These are phyloP conservation scores for Grantiella picta DNA, from an alignment of 2,113 vertebrate genomes.

Conservation along the genomic window DNA sequence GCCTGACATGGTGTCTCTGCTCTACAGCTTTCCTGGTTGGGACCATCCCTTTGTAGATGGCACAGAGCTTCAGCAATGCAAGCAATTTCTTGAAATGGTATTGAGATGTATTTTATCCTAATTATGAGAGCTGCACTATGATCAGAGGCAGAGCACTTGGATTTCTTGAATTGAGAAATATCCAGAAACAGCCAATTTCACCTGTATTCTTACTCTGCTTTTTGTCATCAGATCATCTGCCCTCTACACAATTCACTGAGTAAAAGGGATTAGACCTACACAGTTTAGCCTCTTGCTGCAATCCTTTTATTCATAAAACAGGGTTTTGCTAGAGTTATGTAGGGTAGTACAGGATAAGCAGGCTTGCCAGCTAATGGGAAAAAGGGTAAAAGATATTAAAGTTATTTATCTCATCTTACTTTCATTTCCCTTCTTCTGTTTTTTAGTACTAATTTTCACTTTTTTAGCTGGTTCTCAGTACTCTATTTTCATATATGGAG, in stretches of 20 bases:
- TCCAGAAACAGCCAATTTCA: not conserved
- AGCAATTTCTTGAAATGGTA: not conserved
- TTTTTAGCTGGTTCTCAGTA: not conserved
- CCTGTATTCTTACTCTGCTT: not conserved
- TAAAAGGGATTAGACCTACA: not conserved
- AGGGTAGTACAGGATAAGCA: not conserved
- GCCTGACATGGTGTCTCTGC: fast-evolving
- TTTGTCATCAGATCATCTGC: not conserved
- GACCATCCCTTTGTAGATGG: not conserved
- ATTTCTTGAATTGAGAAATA: not conserved
- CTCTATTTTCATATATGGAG: not conserved
- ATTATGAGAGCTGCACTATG: not conserved
- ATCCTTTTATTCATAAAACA: not conserved
- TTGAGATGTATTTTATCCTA: not conserved
- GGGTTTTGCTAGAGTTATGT: not conserved
- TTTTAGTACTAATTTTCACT: not conserved
- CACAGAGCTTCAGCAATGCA: not conserved
- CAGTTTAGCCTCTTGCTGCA: not conserved
- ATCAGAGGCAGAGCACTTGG: not conserved
- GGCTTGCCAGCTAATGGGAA: not conserved
- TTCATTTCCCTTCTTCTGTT: not conserved
- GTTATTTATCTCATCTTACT: not conserved
- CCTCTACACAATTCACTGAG: not conserved
- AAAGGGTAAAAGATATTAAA: not conserved
- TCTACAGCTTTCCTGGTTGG: not conserved